Conservation (phyloP, 2,888 invertebrate species). For the Hydraecia micacea region DNA sequence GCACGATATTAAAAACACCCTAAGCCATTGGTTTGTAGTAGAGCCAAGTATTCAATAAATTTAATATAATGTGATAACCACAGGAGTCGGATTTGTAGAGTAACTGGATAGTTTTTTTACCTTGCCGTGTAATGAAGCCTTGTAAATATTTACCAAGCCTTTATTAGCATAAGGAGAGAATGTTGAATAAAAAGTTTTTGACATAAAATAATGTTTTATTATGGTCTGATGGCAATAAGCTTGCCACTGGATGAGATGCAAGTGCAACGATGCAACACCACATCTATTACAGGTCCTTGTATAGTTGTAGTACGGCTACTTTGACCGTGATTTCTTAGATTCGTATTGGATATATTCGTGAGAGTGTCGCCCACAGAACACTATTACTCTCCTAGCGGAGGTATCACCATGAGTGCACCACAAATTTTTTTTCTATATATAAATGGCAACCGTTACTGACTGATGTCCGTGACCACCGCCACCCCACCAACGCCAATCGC, state of each 20-base stretch:
- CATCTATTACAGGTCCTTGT: neutral
- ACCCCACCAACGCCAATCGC: too few relatives aligned
- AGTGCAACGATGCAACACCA: neutral
- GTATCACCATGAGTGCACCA: too few relatives aligned
- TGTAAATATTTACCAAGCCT: constrained; percentile 90
- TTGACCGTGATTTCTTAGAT: neutral
- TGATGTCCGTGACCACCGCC: too few relatives aligned
- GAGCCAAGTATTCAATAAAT: constrained; percentile 82
- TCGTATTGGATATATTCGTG: neutral
- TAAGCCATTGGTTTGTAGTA: constrained; percentile 74
- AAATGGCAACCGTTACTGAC: too few relatives aligned
- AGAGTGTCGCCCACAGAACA: neutral
- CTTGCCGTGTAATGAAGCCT: constrained; percentile 89
- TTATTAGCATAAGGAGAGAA: constrained; percentile 88
- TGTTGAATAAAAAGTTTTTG: constrained; percentile 88
- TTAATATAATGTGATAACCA: constrained; percentile 82
- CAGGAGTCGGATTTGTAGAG: constrained; percentile 81
- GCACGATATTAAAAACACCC: too few relatives aligned
- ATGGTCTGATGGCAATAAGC: neutral
- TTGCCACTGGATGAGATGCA: neutral
- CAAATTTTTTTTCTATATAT: too few relatives aligned
- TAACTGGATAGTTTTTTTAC: constrained; percentile 88
- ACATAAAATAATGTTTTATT: constrained; percentile 84
- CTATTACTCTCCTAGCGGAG: too few relatives aligned
- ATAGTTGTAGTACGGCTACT: neutral